Evolutionary conservation across 2,888 invertebrate genomes (phyloP).

Genomic region (Cantharis rufa): DNA sequence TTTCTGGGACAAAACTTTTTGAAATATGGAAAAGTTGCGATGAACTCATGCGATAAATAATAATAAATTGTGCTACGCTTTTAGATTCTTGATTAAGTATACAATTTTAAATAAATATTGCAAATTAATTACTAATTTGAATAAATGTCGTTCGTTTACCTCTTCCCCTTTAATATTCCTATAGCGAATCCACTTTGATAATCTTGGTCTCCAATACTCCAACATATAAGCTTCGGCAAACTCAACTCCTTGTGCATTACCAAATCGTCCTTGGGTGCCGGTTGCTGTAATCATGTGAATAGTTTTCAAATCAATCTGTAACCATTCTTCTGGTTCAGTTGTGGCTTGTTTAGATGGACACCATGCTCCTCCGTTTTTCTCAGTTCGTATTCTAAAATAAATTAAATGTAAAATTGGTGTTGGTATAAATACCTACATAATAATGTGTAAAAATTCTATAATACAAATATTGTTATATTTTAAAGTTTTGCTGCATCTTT

Average conservation of each 20-base stretch:
- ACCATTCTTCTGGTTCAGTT: slow-evolving; percentile 75
- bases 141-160: slow-evolving; percentile 60
- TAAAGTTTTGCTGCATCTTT: slow-evolving; percentile 7
- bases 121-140: background rate
- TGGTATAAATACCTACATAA: no score
- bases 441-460: no score
- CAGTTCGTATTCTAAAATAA: slow-evolving; percentile 73
- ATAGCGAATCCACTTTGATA: slow-evolving; percentile 83
- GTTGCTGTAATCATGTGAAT: slow-evolving; percentile 85
- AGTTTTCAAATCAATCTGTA: slow-evolving; percentile 77
- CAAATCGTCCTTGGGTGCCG: slow-evolving; percentile 87
- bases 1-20: background rate
- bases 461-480: background rate
- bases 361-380: slow-evolving; percentile 90
- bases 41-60: background rate
- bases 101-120: background rate
- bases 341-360: slow-evolving; percentile 86
- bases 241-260: slow-evolving; percentile 88
- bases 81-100: background rate
- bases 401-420: background rate
- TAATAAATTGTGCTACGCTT: background rate
- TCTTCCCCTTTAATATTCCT: slow-evolving; percentile 75
- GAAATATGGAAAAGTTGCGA: background rate
- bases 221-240: slow-evolving; percentile 83
- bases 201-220: slow-evolving; percentile 81